Evolutionary conservation across 2,888 invertebrate genomes (phyloP).

Genomic region (Tuberolachnus salignus): DNA sequence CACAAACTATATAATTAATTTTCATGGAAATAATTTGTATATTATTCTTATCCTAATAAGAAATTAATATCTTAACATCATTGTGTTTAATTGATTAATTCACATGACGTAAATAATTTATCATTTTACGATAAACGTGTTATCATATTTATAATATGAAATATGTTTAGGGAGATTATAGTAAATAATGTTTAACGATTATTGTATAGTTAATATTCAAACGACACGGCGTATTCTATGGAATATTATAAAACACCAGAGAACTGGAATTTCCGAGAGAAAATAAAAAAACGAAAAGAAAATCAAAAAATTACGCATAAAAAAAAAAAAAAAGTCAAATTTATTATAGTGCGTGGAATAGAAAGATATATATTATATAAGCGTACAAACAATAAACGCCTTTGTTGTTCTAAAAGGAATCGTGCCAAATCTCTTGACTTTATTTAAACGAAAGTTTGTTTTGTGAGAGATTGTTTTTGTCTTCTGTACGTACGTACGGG

Average conservation of each 20-base stretch:
- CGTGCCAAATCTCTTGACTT: constrained; percentile 45
- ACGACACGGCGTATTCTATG: too few species aligned
- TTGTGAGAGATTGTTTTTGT: constrained; percentile 35
- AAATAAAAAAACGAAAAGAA: too few species aligned
- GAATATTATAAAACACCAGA: not conserved
- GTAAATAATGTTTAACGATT: too few species aligned
- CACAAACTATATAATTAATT: too few species aligned
- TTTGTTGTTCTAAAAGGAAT: constrained; percentile 49
- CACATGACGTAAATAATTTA: too few species aligned
- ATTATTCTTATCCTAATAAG: too few species aligned
- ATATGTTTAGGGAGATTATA: too few species aligned
- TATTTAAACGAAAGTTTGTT: constrained; percentile 40
- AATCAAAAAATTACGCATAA: constrained; percentile 15
- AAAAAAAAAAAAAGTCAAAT: constrained; percentile 20
- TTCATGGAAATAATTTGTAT: too few species aligned
- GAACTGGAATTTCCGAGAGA: not conserved
- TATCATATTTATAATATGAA: too few species aligned
- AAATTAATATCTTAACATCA: too few species aligned
- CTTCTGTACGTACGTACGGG: not conserved
- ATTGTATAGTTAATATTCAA: not conserved
- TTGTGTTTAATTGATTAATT: too few species aligned
- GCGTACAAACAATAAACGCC: constrained; percentile 43
- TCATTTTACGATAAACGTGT: too few species aligned
- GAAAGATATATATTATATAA: constrained; percentile 50
- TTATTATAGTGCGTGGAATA: constrained; percentile 38